Percentiles rank a stretch among this genome's conserved stretches.
Evolutionary conservation across 2,797 vertebrate genomes (phyloP).

Genomic region (Silurus aristotelis): DNA sequence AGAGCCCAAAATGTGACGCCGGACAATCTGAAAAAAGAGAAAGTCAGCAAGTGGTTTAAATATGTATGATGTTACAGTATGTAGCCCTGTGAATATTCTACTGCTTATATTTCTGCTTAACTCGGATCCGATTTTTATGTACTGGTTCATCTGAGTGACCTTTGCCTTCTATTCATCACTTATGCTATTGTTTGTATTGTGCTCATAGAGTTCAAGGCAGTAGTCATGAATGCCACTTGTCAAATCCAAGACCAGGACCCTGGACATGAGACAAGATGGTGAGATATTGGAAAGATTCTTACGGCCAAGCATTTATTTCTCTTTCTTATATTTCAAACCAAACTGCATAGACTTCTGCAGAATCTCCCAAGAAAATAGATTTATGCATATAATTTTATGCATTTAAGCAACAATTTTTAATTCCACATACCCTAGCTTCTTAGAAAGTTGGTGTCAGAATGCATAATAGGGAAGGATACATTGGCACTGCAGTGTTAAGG

Average conservation of each 20-base stretch:
- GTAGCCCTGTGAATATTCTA: not conserved
- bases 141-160: not conserved
- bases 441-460: too few species aligned
- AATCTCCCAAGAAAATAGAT: not conserved
- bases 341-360: not conserved
- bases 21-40: conserved; percentile 78
- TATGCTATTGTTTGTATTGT: not conserved
- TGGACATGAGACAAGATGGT: not conserved
- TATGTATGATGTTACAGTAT: not conserved
- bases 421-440: too few species aligned
- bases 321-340: not conserved
- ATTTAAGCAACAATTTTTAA: too few species aligned
- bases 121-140: not conserved
- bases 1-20: conserved; percentile 89
- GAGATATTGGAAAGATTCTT: not conserved
- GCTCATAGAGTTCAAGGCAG: not conserved
- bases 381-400: not conserved
- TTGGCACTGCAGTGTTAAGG: too few species aligned
- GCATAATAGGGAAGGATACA: too few species aligned
- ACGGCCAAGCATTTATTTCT: not conserved
- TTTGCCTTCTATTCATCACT: not conserved
- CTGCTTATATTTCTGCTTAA: not conserved
- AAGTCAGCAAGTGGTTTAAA: not conserved
- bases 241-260: not conserved
- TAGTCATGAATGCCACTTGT: not conserved